These are phyloP conservation scores for Drosophila kikkawai DNA, from an alignment of 1,140 invertebrate species.

Conservation along the genomic window DNA sequence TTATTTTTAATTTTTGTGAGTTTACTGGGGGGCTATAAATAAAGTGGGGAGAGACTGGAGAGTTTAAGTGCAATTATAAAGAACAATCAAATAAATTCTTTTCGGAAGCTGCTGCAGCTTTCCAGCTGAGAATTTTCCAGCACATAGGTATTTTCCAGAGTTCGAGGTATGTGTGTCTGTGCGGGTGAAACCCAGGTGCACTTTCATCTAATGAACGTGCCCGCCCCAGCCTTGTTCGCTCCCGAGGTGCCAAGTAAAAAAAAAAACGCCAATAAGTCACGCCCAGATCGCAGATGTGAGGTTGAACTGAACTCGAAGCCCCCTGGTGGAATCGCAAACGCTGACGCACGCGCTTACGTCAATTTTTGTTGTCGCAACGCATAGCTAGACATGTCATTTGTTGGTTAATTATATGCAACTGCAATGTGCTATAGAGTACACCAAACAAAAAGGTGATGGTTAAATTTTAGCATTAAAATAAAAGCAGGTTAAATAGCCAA, in stretches of 20 bases:
- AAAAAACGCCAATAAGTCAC: constrained; percentile 51
- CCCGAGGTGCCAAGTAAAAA: constrained; percentile 34
- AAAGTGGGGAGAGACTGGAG: neutral
- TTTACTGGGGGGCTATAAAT: constrained; percentile 8
- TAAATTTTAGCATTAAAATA: neutral
- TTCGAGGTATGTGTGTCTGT: neutral
- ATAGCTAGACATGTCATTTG: constrained; percentile 77
- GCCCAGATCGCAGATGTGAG: constrained; percentile 46
- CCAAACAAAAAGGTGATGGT: neutral
- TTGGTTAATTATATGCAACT: constrained; percentile 75
- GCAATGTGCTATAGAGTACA: constrained; percentile 7
- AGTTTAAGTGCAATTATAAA: constrained; percentile 11
- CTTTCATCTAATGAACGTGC: constrained; percentile 52
- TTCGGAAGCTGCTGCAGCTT: constrained; percentile 8
- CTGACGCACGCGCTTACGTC: constrained; percentile 77
- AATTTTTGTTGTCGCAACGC: constrained; percentile 72
- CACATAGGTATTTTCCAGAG: constrained; percentile 1
- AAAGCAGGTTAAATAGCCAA: neutral
- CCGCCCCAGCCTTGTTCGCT: constrained; percentile 56
- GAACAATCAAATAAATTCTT: constrained; percentile 5
- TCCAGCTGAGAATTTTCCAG: constrained; percentile 34
- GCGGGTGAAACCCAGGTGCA: constrained; percentile 59
- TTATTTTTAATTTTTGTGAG: constrained; percentile 33
- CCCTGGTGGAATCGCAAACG: constrained; percentile 12
- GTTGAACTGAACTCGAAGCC: constrained; percentile 8